Evolutionary conservation across 2,113 vertebrate genomes (phyloP), one percentile per base, ranked within the genome.

Genomic region (Accipiter cooperii): DNA sequence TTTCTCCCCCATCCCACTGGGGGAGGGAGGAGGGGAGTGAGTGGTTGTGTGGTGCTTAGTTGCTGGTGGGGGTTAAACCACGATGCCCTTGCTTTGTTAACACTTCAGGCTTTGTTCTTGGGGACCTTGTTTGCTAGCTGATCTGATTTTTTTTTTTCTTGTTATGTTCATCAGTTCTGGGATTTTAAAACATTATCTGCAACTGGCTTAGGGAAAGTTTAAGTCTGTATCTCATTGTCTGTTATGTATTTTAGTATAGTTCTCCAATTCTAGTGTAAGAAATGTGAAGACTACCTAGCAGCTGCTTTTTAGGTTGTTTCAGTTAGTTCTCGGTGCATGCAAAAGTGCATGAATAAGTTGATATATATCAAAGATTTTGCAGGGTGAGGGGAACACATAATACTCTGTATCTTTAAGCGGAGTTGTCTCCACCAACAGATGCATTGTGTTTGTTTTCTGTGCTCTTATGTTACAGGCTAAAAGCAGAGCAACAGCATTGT

Each of bases 391-490:
- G 36, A 73, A n/a, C 3, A 19, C 1, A 0, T 47, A 63, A 47
- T 60, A 46, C 8, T 49, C 20, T 22, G 3, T 13, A 4, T 78
- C 34, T 87, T 70, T 57, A 20, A 33, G 49, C 12, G 38, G 17
- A 60, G 40, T 66, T 73, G 19, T 13, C 12, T 71, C 9, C 33
- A 38, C 20, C 3, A n/a, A 16, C 47, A 78, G 11, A 26, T 34
- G 24, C 6, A 3, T 63, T 91, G 24, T 6, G 4, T 63, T 91
- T 1, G 10, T 81, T 89, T 85, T 81, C 22, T 3, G 7, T 85
- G 20, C 14, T 80, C 13, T 1, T 71, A 13, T 87, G 3, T 97
- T 84, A 25, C 95, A 99, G 99, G 55, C 77, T 91, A 55, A 98
- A 97, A 95, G 96, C 98, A 89, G 92, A 96, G 34, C 97, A 98